These are phyloP conservation scores for Ceratosolen solmsi DNA, from an alignment of 1,140 invertebrate species.

Conservation along the genomic window DNA sequence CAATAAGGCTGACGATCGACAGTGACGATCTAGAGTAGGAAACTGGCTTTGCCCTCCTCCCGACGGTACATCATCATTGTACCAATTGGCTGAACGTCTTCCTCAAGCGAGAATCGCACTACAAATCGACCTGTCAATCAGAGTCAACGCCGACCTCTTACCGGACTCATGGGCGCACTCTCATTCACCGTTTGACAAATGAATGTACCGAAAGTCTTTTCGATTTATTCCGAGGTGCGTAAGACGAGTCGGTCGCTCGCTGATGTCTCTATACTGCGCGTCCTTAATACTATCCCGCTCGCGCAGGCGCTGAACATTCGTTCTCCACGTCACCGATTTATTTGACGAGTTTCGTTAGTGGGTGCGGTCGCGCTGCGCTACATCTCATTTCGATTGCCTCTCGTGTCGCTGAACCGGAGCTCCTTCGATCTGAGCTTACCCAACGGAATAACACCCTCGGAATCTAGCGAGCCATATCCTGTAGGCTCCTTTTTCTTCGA, in stretches of 20 bases:
- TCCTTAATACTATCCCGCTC: background rate
- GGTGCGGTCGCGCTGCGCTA: slow-evolving; percentile 49
- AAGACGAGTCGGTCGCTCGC: slow-evolving; percentile 9
- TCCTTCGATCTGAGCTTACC: slow-evolving; percentile 11
- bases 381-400: background rate
- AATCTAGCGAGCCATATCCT: background rate
- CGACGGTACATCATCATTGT: background rate
- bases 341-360: slow-evolving; percentile 61
- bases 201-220: slow-evolving; percentile 58
- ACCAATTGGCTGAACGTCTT: slow-evolving; percentile 30
- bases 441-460: slow-evolving; percentile 7
- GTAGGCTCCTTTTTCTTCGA: background rate
- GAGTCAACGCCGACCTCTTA: slow-evolving; percentile 46
- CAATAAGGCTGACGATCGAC: background rate
- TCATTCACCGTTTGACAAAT: slow-evolving; percentile 60
- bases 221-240: slow-evolving; percentile 4
- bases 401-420: background rate
- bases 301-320: background rate
- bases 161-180: slow-evolving; percentile 48
- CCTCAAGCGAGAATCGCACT: slow-evolving; percentile 14
- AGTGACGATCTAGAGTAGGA: background rate
- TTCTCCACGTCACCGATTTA: slow-evolving; percentile 65
- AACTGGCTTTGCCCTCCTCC: background rate
- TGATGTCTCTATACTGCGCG: slow-evolving; percentile 34
- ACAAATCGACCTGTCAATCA: slow-evolving; percentile 42